Base-by-base conservation (phyloP, 2,113 vertebrate species). In the Anarrhichthys ocellatus region DNA sequence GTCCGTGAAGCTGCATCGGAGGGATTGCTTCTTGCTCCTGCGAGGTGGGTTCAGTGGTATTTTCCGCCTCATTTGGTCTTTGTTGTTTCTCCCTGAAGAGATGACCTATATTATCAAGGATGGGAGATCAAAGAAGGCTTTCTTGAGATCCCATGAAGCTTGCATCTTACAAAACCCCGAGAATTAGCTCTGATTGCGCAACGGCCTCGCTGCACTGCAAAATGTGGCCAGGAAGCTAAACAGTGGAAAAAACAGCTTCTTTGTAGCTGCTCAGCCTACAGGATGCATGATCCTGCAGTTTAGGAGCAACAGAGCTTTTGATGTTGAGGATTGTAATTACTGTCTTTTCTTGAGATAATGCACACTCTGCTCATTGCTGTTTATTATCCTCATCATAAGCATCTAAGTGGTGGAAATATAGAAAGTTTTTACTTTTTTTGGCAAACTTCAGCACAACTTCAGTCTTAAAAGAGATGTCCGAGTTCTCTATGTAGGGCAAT, bases 91-190 rank as follows among this genome's bases (percentile, higher is more conserved):
- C 93, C 92, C 92, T 81, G 82, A 91, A 92, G 88, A 90, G 84
- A 89, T 92, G 90, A 92, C 92, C 92, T 93, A 94, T 90, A 93
- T 95, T 93, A 93, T 92, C 88, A 77, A 78, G 91, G 81, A 92
- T 87, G 88, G 81, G 59, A 92, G 92, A 95, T 95, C 93, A 94
- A 95, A 94, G 93, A 80, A 80, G 38, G 76, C 56, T 74, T 85
- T 77, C 64, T 88, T 81, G 50, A 81, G 87, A 91, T 92, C 86
- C 83, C 73, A 80, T 77, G 65, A 88, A 80, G 87, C 87, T 66
- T 54, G 81, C 77, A 46, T 88, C 88, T 82, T 78, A 73, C 78
- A 73, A 87, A 74, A 74, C 83, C 70, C 27, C 0, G 9, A 87
- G 78, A 87, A 91, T 87, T 50, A 81, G 80, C 74, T 38, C 61